Conservation (phyloP, 2,113 vertebrate species). For the Rhinichthys klamathensis region DNA sequence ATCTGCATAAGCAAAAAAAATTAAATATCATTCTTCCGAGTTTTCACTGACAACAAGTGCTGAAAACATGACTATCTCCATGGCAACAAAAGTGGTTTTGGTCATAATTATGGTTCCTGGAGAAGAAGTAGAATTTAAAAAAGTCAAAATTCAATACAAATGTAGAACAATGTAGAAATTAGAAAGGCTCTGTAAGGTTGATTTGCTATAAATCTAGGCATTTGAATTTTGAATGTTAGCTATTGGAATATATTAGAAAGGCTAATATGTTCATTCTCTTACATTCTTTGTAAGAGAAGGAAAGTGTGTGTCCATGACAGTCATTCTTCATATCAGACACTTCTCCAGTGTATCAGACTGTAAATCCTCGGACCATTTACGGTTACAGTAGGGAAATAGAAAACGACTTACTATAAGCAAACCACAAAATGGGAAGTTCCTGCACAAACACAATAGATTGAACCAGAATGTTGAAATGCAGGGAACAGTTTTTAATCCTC, state of each 20-base stretch:
- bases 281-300: background rate
- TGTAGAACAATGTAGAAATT: too few species aligned
- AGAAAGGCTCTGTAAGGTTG: background rate
- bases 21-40: background rate
- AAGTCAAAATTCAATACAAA: background rate
- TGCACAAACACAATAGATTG: background rate
- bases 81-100: background rate
- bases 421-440: constrained; percentile 3
- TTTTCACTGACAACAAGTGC: too few species aligned
- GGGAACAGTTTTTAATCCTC: constrained; percentile 7
- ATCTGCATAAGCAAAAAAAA: background rate
- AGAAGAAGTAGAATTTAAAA: background rate
- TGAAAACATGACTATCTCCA: background rate
- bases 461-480: background rate
- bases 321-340: background rate
- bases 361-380: background rate
- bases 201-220: background rate
- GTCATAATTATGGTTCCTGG: background rate
- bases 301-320: background rate
- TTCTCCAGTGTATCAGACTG: too few species aligned
- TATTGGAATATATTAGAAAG: background rate
- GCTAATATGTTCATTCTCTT: too few species aligned
- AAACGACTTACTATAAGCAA: too few species aligned
- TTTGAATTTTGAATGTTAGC: background rate
- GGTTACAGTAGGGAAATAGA: background rate